Base-by-base conservation (phyloP, 2,113 vertebrate species). In the Brachyistius frenatus region DNA sequence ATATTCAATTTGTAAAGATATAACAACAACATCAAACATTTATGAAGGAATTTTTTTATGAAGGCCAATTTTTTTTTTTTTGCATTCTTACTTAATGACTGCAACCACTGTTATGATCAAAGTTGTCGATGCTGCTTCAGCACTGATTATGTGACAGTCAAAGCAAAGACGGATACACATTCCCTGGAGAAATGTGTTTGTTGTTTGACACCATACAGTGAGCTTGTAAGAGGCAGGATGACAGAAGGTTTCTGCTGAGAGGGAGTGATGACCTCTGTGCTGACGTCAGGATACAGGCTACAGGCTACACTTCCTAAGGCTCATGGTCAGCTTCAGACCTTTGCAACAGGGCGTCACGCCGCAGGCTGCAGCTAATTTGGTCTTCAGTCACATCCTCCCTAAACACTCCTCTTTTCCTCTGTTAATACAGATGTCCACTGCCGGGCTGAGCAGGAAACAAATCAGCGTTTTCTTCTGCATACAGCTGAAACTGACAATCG, bases 371-470 rank as follows among this genome's bases (percentile, higher is more conserved):
- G 58, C 52, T 61, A 39, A 60, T 69, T 41, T 65, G 7, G 15
- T 68, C 15, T 78, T 70, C 50, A 44, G 65, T 81, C 66, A 81
- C 23, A 84, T 81, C 85, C 85, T 85, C 63, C 58, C 70, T 41
- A 15, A 78, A 66, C 62, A 55, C 15, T 14, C 66, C 60, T 66
- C 32, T 56, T 86, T 23, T 84, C 68, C 76, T 76, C 44, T 77
- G 66, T 49, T 53, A 36, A 53, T 60, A 60, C 13, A 4, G 77
- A 0, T 1, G 16, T 76, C 23, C 55, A 49, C 41, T 3, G 31
- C 61, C 60, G 72, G 66, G 7, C 76, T 32, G 11, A 68, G 86
- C 70, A 91, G 88, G 82, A 91, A 88, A 81, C 54, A 67, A 78
- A 76, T 78, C 82, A 72, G 71, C 80, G 65, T 69, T 86, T 80